phyloP scores from a whole-genome alignment of 2,888 invertebrate species.

The Andrena camellia region DNA sequence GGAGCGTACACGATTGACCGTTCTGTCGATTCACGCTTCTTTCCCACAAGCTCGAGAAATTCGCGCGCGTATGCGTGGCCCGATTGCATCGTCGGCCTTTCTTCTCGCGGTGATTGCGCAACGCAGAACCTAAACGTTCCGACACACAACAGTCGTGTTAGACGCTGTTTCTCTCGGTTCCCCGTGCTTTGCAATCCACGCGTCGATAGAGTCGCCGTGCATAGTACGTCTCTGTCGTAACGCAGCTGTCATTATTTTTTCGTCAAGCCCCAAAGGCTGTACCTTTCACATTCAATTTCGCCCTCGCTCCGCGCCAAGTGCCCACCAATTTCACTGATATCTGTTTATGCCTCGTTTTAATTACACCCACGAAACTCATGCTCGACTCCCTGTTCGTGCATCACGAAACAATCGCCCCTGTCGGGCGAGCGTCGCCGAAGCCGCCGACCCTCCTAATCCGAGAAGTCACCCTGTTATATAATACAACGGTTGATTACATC shows the following conservation, averaged over 20 bases:
- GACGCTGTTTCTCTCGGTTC: neutral
- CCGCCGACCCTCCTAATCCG: constrained; percentile 74
- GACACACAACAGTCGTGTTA: too few relatives aligned
- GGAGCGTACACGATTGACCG: neutral
- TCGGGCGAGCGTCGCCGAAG: constrained; percentile 15
- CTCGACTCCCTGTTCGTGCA: constrained; percentile 25
- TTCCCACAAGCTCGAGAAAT: constrained; percentile 37
- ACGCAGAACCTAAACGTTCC: constrained; percentile 9
- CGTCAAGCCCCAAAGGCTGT: too few relatives aligned
- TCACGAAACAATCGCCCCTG: constrained; percentile 48
- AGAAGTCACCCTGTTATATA: constrained; percentile 81
- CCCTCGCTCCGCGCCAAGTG: neutral
- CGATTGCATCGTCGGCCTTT: constrained; percentile 25
- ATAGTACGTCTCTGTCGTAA: too few relatives aligned
- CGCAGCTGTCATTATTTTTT: too few relatives aligned
- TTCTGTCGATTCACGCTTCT: constrained; percentile 12
- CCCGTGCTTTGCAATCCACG: neutral
- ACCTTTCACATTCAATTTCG: neutral
- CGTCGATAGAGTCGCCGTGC: too few relatives aligned
- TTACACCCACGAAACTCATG: constrained; percentile 46
- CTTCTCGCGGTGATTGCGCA: constrained; percentile 11
- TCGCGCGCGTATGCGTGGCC: constrained; percentile 29
- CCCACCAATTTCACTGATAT: neutral
- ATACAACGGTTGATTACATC: constrained; percentile 83
- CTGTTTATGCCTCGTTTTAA: constrained; percentile 56